phyloP scores from a whole-genome alignment of 2,797 vertebrate species.

The Danio albolineatus region DNA sequence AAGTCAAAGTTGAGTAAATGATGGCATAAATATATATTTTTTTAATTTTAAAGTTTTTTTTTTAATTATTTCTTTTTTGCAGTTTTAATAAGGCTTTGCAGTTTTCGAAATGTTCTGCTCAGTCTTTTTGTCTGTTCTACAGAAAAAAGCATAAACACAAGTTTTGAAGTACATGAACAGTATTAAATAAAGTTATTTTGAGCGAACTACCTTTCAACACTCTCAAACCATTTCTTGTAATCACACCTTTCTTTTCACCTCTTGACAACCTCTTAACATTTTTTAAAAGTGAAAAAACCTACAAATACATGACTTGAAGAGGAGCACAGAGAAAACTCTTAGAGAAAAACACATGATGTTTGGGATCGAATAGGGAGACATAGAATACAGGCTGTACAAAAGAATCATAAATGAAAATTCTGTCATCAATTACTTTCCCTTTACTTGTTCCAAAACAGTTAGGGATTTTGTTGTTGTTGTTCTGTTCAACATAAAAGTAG shows the following conservation, averaged over 20 bases:
- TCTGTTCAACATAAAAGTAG: too few species aligned
- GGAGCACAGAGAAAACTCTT: neutral
- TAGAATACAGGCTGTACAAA: conserved; percentile 51
- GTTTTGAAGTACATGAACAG: neutral
- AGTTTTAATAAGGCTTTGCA: too few species aligned
- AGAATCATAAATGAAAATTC: conserved; percentile 36
- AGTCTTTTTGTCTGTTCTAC: neutral
- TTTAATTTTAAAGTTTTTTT: too few species aligned
- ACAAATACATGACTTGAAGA: conserved; percentile 16
- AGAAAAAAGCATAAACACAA: neutral
- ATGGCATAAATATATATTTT: too few species aligned
- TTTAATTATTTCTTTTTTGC: too few species aligned
- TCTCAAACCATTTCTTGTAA: conserved; percentile 22
- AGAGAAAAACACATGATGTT: neutral
- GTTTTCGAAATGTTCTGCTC: neutral
- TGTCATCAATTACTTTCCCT: too few species aligned
- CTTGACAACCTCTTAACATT: conserved; percentile 40
- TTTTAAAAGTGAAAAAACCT: neutral
- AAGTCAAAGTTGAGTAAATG: too few species aligned
- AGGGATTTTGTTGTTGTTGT: too few species aligned
- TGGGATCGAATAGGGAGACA: neutral
- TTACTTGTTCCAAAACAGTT: too few species aligned
- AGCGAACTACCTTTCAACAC: neutral
- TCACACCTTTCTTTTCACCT: conserved; percentile 40
- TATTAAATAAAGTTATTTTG: neutral